phyloP scores from a whole-genome alignment of 2,888 invertebrate species.

The Diaprepes abbreviatus region DNA sequence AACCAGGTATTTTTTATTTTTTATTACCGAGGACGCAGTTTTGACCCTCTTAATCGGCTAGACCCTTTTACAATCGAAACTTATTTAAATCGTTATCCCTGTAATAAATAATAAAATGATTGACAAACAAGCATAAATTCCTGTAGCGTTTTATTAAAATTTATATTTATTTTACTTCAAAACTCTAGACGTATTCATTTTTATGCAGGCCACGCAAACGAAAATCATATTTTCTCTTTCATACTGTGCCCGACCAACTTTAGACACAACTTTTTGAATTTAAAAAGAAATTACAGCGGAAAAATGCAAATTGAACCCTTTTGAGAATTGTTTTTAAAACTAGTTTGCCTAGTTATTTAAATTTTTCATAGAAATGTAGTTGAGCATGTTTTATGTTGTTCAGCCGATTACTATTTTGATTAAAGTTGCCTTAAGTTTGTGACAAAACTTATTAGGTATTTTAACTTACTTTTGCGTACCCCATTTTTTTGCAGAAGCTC shows the following conservation, averaged over 20 bases:
- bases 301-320: slow-evolving; percentile 37
- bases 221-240: slow-evolving; percentile 40
- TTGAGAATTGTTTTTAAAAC: slow-evolving; percentile 38
- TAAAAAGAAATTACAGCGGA: slow-evolving; percentile 34
- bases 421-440: no score
- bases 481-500: no score
- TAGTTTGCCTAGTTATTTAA: slow-evolving; percentile 28
- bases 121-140: neutral
- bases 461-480: no score
- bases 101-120: no score
- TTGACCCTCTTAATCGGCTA: no score
- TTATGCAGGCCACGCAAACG: slow-evolving; percentile 23
- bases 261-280: slow-evolving; percentile 35
- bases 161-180: slow-evolving; percentile 17
- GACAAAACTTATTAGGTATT: no score
- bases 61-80: no score
- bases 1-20: no score
- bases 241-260: slow-evolving; percentile 14
- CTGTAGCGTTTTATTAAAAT: slow-evolving; percentile 6
- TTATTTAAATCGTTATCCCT: no score
- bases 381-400: no score
- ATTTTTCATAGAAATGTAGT: slow-evolving; percentile 16
- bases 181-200: slow-evolving; percentile 16
- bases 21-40: no score
- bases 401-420: no score